Percentiles rank a stretch among this genome's conserved stretches.
Conservation (phyloP, 2,113 vertebrate genomes). For the Charina bottae region DNA sequence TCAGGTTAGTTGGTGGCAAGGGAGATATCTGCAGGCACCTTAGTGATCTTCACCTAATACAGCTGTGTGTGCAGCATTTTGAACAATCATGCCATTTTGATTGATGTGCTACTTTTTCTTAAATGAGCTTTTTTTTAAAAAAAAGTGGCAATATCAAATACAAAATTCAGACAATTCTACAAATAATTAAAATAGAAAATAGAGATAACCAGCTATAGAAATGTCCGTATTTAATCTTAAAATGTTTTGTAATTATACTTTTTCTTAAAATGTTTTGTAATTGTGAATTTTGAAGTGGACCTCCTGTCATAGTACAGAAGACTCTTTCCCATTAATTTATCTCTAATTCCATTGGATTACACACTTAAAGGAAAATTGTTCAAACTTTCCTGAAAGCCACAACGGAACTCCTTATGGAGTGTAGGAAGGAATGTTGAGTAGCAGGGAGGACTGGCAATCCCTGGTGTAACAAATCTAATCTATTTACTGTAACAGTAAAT, state of each 20-base stretch:
- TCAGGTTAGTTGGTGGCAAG: neutral
- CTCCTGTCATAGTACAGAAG: neutral
- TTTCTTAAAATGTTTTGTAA: too few relatives aligned
- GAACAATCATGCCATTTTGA: neutral
- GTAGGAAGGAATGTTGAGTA: neutral
- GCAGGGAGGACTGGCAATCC: neutral
- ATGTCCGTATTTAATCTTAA: neutral
- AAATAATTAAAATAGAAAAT: neutral
- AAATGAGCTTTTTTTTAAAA: neutral
- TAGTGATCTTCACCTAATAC: neutral
- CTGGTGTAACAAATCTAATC: too few relatives aligned
- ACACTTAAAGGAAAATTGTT: neutral
- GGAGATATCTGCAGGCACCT: neutral
- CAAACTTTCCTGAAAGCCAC: neutral
- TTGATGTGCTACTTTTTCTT: neutral
- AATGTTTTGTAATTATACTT: too few relatives aligned
- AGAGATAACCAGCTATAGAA: neutral
- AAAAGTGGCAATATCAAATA: neutral
- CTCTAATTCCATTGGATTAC: neutral
- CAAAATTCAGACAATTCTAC: too few relatives aligned
- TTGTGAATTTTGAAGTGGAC: too few relatives aligned
- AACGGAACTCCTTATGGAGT: neutral
- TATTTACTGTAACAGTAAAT: neutral
- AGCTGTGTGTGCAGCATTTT: neutral
- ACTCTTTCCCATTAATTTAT: neutral